Conservation (phyloP, 2,888 invertebrate species). For the Lampropteryx suffumata region DNA sequence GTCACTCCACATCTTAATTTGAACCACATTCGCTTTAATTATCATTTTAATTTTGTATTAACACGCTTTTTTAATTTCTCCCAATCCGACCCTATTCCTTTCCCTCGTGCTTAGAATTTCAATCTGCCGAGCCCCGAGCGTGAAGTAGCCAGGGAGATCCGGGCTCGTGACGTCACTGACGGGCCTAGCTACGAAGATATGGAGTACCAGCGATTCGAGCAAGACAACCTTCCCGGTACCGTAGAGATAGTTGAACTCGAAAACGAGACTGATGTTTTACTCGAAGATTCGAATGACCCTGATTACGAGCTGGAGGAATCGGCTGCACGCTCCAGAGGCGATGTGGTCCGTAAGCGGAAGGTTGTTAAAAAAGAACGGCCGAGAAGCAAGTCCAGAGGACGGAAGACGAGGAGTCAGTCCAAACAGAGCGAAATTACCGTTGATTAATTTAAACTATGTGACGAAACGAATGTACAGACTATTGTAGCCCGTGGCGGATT, state of each 20-base stretch:
- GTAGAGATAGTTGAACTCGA: conserved; percentile 71
- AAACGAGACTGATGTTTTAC: conserved; percentile 39
- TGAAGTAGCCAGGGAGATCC: conserved; percentile 50
- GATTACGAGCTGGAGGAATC: conserved; percentile 60
- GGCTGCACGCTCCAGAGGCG: conserved; percentile 68
- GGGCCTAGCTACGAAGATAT: conserved; percentile 58
- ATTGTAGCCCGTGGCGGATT: neutral
- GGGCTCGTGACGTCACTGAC: conserved; percentile 61
- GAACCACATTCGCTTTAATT: conserved; percentile 58
- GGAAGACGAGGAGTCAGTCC: conserved; percentile 71
- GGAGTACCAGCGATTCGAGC: conserved; percentile 54
- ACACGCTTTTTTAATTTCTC: conserved; percentile 83
- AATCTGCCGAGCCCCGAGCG: conserved; percentile 72
- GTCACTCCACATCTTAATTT: conserved; percentile 45
- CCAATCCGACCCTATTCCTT: conserved; percentile 67
- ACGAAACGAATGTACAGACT: neutral
- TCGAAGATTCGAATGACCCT: conserved; percentile 57
- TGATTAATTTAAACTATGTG: conserved; percentile 67
- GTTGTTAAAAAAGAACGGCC: conserved; percentile 60
- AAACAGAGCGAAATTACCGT: conserved; percentile 57
- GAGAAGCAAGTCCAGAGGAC: conserved; percentile 69
- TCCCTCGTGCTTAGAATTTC: conserved; percentile 75
- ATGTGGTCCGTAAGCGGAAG: conserved; percentile 67
- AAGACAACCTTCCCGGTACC: conserved; percentile 53
- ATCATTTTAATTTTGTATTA: conserved; percentile 75